Evolutionary conservation across 2,113 vertebrate species (phyloP), one percentile per base, ranked within the genome.

Genomic region (Mungos mungo): DNA sequence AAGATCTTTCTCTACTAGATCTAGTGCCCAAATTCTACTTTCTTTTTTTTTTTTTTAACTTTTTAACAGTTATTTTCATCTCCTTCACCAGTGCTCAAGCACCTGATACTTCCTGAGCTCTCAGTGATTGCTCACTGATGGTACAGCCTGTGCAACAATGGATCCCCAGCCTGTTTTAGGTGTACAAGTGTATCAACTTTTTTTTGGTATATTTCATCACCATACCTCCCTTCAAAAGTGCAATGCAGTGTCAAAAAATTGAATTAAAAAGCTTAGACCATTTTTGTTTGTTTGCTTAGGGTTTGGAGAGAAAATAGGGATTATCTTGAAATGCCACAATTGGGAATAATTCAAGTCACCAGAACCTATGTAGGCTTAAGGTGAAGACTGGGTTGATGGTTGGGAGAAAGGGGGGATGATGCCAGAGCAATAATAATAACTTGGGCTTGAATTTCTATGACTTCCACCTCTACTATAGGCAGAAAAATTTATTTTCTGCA

Each of bases 251-350:
- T 76, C n/a, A 93, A 92, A 93, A 80, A 79, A 71, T 10, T n/a
- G 57, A 81, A 97, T 81, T 72, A 92, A 87, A 94, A 88, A 60
- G 57, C 50, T 38, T 81, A 86, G 10, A 92, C n/a, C 4, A 33
- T 13, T 92, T 95, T 93, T 83, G 52, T 60, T 66, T 35, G 12
- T 52, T 77, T 33, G 25, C 54, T 87, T 80, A 60, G 38, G 52
- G 31, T 90, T 85, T 54, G 25, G 13, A 5, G 47, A 93, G 88
- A 90, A 94, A 95, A 74, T 76, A 38, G 57, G 45, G 19, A 60
- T 90, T 92, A 79, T 90, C 65, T 92, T 82, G 33, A 93, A 97
- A 95, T 60, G 16, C 33, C n/a, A 29, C 82, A 71, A 86, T 18
- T 33, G 23, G 57, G 31, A 77, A 66, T 47, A 84, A 92, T 65